Percentiles rank a stretch among this genome's conserved stretches.
Evolutionary conservation across 2,797 vertebrate genomes (phyloP).

Genomic region (Sciaenops ocellatus): DNA sequence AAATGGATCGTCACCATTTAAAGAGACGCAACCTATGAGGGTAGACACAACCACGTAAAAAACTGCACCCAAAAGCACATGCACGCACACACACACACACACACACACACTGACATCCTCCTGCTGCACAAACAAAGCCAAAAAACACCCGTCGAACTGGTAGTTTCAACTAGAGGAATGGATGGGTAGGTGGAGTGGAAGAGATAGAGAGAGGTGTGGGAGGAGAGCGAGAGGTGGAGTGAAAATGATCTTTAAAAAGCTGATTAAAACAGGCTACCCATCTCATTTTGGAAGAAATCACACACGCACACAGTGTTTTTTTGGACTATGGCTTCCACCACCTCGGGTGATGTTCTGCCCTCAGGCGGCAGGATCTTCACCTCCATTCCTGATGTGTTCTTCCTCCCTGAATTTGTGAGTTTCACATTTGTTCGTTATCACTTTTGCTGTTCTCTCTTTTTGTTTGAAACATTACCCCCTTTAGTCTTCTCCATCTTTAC

Average conservation of each 20-base stretch:
- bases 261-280: slow-evolving; percentile 41
- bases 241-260: slow-evolving; percentile 61
- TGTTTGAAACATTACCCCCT: neutral
- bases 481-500: neutral
- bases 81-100: slow-evolving; percentile 3
- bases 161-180: slow-evolving; percentile 24
- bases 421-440: neutral
- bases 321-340: slow-evolving; percentile 81
- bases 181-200: slow-evolving; percentile 55
- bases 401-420: slow-evolving; percentile 91
- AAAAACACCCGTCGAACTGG: slow-evolving; percentile 61
- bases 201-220: slow-evolving; percentile 46
- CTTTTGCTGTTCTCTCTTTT: neutral
- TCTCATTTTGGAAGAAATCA: slow-evolving; percentile 38
- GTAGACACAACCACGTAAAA: neutral
- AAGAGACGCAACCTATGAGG: slow-evolving; percentile 15
- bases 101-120: slow-evolving; percentile 16
- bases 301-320: slow-evolving; percentile 24
- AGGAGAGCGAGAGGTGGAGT: neutral
- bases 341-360: slow-evolving; percentile 76
- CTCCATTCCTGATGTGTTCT: slow-evolving; percentile 86
- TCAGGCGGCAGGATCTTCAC: slow-evolving; percentile 84
- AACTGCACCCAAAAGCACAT: neutral
- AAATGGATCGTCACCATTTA: slow-evolving; percentile 31
- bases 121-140: slow-evolving; percentile 55